Evolutionary conservation across 2,888 invertebrate species (phyloP), one percentile per base, ranked within the genome.

Genomic region (Aphelenchoides bicaudatus): DNA sequence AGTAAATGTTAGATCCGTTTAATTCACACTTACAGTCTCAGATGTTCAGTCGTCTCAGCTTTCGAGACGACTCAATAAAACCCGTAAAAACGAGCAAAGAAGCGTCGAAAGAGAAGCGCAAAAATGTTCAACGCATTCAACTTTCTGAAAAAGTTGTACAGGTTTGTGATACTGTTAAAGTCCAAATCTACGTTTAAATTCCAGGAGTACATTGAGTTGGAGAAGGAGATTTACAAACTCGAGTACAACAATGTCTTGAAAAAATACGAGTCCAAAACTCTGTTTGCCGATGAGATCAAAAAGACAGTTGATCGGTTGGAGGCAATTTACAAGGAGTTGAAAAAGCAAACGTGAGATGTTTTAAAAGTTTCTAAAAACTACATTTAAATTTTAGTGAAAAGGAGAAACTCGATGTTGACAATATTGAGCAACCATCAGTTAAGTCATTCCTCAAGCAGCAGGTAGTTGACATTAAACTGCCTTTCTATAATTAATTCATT

Each of bases 401-500:
- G 55, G 81, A 81, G 58, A 80, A 79, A 56, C 73, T 74, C 2
- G 82, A 82, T 65, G 78, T 82, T 23, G 80, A 80, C 55, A 79
- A 80, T 48, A 75, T 80, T 52, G 73, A 77, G 37, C 74, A 80
- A 57, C 78, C 80, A 3, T 78, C 78, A 28, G 80, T 80, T 1
- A 74, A 75, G 55, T 72, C 77, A 13, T 80, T 79, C 57, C 74
- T 80, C 58, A 78, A 77, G 51, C 77, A 79, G 60, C 78, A 68
- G n/a, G n/a, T n/a, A n/a, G n/a, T n/a, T n/a, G n/a, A n/a, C n/a
- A n/a, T n/a, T n/a, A n/a, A n/a, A n/a, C n/a, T n/a, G n/a, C n/a
- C n/a, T n/a, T n/a, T n/a, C n/a, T n/a, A n/a, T n/a, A n/a, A n/a
- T n/a, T n/a, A n/a, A n/a, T n/a, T n/a, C n/a, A n/a, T n/a, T n/a